Evolutionary conservation across 2,113 vertebrate genomes (phyloP).

Genomic region (Elanus axillaris): DNA sequence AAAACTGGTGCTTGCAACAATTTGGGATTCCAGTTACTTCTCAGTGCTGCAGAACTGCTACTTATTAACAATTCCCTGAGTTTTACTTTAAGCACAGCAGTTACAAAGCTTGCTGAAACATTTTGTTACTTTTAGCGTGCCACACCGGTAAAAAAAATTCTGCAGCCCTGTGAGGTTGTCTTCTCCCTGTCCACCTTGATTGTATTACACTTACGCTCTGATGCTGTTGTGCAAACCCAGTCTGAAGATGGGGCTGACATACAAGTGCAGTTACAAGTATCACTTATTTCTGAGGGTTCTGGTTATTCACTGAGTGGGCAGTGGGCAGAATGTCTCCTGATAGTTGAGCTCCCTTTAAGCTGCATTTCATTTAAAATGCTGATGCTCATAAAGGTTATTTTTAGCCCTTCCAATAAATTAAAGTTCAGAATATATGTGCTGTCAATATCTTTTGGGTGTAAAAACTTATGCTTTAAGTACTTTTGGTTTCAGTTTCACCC

Average conservation of each 20-base stretch:
- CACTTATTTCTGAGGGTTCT: not conserved
- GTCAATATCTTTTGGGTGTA: not conserved
- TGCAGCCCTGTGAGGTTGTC: not conserved
- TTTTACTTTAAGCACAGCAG: not conserved
- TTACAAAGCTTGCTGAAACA: not conserved
- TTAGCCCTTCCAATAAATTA: not conserved
- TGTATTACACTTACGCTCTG: not conserved
- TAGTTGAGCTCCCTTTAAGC: not conserved
- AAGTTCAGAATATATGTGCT: not conserved
- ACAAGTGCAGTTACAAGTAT: not conserved
- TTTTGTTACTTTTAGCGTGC: not conserved
- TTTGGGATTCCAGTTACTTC: not conserved
- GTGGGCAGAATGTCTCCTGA: not conserved
- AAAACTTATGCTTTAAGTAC: not conserved
- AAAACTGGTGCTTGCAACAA: not conserved
- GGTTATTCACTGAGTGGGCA: not conserved
- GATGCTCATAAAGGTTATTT: not conserved
- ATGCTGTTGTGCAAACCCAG: not conserved
- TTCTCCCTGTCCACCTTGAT: not conserved
- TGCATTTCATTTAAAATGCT: not conserved
- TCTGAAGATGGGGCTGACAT: not conserved
- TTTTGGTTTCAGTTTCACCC: constrained; percentile 43
- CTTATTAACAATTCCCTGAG: not conserved
- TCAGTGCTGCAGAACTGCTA: not conserved
- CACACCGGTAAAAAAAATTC: not conserved